Evolutionary conservation across 2,797 vertebrate genomes (phyloP), one percentile per base, ranked within the genome.

Genomic region (Loris lydekkerianus): DNA sequence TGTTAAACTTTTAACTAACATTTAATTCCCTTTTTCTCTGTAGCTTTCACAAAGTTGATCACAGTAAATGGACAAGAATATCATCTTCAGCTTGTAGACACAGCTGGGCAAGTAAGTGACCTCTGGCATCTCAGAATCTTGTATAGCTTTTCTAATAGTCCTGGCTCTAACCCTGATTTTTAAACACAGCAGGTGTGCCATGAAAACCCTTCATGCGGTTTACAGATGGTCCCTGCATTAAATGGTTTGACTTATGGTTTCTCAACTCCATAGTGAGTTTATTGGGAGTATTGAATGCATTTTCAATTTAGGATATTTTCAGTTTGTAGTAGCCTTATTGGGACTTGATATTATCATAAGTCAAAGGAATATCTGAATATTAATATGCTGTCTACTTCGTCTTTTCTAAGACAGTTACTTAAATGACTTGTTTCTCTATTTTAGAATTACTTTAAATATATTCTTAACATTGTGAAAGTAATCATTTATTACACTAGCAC

Each of bases 41-140:
- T 98, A 99, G 99, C 99, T 96, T 99, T 99, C 98, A 99, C 99
- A 96, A 99, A 99, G 98, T 98, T 99, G 99, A 99, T 99, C 98
- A 99, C 99, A 96, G 99, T 99, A 98, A 99, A 99, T 96, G 99
- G 99, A 97, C 99, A 99, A 97, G 99, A 99, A 97, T 99, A 99
- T 98, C 99, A 99, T 96, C 99, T 99, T 97, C 99, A 99, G 98
- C 98, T 99, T 97, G 99, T 99, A 77, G 99, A 99, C 97, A 99
- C 99, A 96, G 99, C 99, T 97, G 99, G 99, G 86, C 99, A 99
- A 98, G 99, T 99, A 98, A 99, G 98, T 98, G 75, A 70, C 4
- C 49, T 82, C 25, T 70, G 20, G 18, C 7, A 17, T 37, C 69
- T 89, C 20, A 29, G 60, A 86, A 10, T 43, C 63, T 15, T 1